Percentiles rank a stretch among this genome's conserved stretches.
These are phyloP conservation scores for Microtus pennsylvanicus DNA, from an alignment of 2,113 vertebrate genomes.

Conservation along the genomic window DNA sequence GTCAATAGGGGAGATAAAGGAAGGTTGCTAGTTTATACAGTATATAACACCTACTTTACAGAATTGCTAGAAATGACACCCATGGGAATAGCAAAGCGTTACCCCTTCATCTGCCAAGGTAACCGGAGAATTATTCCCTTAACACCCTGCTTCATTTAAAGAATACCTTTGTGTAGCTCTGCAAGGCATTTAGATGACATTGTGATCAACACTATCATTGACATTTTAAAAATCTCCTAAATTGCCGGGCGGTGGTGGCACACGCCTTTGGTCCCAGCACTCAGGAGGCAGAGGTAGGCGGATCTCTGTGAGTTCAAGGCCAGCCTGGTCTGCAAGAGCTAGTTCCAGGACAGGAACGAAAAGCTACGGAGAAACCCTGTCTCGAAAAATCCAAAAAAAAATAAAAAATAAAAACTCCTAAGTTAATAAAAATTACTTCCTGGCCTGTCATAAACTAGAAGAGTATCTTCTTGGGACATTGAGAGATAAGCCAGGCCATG, in stretches of 20 bases:
- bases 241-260: not conserved
- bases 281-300: too few relatives aligned
- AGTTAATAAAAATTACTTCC: conserved; percentile 56
- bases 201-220: not conserved
- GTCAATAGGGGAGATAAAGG: not conserved
- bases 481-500: not conserved
- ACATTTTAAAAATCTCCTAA: conserved; percentile 28
- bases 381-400: too few relatives aligned
- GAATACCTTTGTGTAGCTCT: not conserved
- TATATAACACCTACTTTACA: not conserved
- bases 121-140: conserved; percentile 17
- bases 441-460: not conserved
- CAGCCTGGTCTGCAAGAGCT: too few relatives aligned
- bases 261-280: too few relatives aligned
- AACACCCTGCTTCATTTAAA: conserved; percentile 8
- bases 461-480: not conserved
- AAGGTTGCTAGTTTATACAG: not conserved
- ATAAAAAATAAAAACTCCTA: conserved; percentile 1
- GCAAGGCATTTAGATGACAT: conserved; percentile 11
- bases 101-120: not conserved
- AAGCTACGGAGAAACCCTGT: too few relatives aligned
- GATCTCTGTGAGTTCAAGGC: too few relatives aligned
- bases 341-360: too few relatives aligned
- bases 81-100: not conserved
- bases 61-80: not conserved